These are phyloP conservation scores for Grammomys dolichurus DNA, from an alignment of 2,113 vertebrate genomes.

Conservation along the genomic window DNA sequence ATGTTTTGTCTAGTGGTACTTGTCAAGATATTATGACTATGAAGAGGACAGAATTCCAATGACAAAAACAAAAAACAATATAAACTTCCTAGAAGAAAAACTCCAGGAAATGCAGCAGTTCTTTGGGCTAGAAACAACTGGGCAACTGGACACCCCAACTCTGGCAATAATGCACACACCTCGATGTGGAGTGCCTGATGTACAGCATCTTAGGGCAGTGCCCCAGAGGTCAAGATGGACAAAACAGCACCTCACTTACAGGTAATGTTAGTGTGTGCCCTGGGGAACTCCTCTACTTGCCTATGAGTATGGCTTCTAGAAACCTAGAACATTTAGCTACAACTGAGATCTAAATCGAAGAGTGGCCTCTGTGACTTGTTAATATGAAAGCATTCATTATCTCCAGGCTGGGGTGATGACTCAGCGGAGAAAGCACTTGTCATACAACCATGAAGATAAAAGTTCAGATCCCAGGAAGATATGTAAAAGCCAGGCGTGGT, in stretches of 20 bases:
- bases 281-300: background rate
- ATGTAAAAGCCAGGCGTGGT: too few relatives aligned
- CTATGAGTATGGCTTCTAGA: background rate
- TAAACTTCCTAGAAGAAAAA: conserved; percentile 79
- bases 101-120: conserved; percentile 92
- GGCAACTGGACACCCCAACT: conserved; percentile 86
- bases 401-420: background rate
- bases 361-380: background rate
- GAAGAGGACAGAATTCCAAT: background rate
- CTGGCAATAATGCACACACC: conserved; percentile 87
- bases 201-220: conserved; percentile 78
- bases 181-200: conserved; percentile 90
- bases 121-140: conserved; percentile 88
- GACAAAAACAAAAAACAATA: conserved; percentile 65
- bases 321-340: background rate
- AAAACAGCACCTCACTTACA: conserved; percentile 90
- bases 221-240: conserved; percentile 85
- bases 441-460: too few relatives aligned
- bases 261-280: conserved; percentile 81
- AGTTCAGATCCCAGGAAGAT: background rate
- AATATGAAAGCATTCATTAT: background rate
- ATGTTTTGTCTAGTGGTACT: conserved; percentile 73
- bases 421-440: background rate
- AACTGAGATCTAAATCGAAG: background rate
- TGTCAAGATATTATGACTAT: conserved; percentile 80